These are phyloP conservation scores for Liparis tanakae DNA, from an alignment of 2,797 vertebrate species.

Conservation along the genomic window DNA sequence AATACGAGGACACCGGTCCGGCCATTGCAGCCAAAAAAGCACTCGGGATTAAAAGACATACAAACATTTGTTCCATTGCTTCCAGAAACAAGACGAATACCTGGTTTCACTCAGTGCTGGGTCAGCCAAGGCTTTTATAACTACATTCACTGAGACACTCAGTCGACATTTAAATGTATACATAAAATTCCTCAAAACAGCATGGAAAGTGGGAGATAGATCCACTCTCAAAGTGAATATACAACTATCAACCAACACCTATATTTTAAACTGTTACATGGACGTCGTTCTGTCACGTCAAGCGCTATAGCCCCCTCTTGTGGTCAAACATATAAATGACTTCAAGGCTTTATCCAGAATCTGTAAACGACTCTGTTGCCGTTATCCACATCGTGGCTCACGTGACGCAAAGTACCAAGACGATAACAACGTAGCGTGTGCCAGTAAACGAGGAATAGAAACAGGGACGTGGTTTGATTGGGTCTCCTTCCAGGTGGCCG, in stretches of 20 bases:
- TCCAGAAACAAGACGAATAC: too few species aligned
- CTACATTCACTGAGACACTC: too few species aligned
- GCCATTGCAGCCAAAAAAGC: too few species aligned
- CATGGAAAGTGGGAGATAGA: background rate
- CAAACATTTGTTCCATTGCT: too few species aligned
- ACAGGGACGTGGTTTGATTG: background rate
- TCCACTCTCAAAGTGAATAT: background rate
- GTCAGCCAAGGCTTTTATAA: too few species aligned
- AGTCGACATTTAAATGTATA: too few species aligned
- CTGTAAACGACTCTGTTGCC: background rate
- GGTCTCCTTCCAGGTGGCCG: conserved; percentile 87
- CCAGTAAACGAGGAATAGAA: background rate
- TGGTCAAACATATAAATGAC: conserved; percentile 53
- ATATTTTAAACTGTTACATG: background rate
- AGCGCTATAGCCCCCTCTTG: conserved; percentile 65
- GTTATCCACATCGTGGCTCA: background rate
- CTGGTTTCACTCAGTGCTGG: too few species aligned
- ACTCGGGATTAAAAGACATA: too few species aligned
- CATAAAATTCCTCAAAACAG: too few species aligned
- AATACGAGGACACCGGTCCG: too few species aligned
- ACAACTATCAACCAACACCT: background rate
- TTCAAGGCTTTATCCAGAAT: background rate
- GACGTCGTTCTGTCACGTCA: background rate
- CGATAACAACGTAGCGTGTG: background rate
- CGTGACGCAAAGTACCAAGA: background rate